Base-by-base conservation (phyloP, 2,797 vertebrate species). In the Bradypus variegatus region DNA sequence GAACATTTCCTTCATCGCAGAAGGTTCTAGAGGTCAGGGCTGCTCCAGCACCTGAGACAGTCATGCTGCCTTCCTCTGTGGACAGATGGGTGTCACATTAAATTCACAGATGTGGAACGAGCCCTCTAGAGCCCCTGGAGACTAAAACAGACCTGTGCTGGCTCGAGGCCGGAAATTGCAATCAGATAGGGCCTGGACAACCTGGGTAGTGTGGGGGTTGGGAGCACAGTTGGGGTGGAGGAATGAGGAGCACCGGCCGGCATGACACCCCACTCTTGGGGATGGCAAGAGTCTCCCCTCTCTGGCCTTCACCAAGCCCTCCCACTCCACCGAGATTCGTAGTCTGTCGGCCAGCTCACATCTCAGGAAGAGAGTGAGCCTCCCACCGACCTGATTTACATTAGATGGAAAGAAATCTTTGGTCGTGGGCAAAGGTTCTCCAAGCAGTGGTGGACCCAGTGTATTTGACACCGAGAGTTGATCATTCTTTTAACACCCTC, bases 1-100 rank as follows among this genome's bases (percentile, higher is more conserved):
- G 55, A 9, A 23, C 58, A 5, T 10, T 64, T 25, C 41, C 38
- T 0, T 11, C 0, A 2, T 33, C 5, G 18, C 36, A 1, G 60
- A 45, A 48, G 69, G 48, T 25, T 53, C n/a, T 12, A 7, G 48
- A 55, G 55, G 7, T 55, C 25, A 2, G 16, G 0, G 3, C 25
- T 2, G 8, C 55, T 8, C 21, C 0, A 8, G 21, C 55, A 19
- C 65, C 33, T 3, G 21, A 3, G 41, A 27, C 15, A 3, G 13
- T 29, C 86, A 76, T 5, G 1, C 1, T 27, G 18, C 11, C n/a
- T 88, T 77, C 36, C 50, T 62, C 64, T 31, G 58, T 25, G 33
- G 60, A 48, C 62, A 27, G 23, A 29, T 18, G 62, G 50, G 23
- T 21, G 87, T 69, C 15, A 0, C 11, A 2, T 58, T 18, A 60